Evolutionary conservation across 2,797 vertebrate species (phyloP), one percentile per base, ranked within the genome.

Genomic region (Spea hammondii): DNA sequence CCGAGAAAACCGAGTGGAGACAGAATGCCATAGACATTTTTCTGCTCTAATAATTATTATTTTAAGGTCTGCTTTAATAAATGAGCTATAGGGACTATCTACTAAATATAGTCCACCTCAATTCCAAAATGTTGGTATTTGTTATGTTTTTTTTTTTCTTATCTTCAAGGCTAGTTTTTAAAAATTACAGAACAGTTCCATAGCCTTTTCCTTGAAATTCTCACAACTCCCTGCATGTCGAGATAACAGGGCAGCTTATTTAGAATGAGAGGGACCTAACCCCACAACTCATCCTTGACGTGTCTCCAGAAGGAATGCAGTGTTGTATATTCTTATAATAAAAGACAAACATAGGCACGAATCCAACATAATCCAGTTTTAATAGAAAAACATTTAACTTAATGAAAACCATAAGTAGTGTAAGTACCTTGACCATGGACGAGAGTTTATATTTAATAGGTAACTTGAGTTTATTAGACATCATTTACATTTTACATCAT

Each of bases 221-320:
- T 82, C 59, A 82, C 68, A 3, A n/a, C 12, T 79, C 5, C 81
- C 85, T 83, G 84, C 83, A 70, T 50, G 82, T 79, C 59, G 73
- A 62, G 65, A 83, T 87, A 79, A 57, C 80, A 49, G 85, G 83
- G 85, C 84, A 79, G 70, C 49, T 83, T 69, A 79, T 83, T 86
- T 83, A 84, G 84, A 54, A 44, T 13, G 9, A 32, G 32, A 32
- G 32, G 32, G 32, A 32, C 32, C 32, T 32, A 32, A 32, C 32
- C 32, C 32, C 32, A 32, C 32, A 32, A 32, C 17, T 72, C 71
- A 50, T 62, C 79, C 73, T 68, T 64, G 59, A 76, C 67, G 57
- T 57, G 69, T 54, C 67, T 76, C 12, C 49, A 62, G 73, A 73
- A 73, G 62, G 66, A 80, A 72, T 53, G 46, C 46, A 47, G 46